Conservation (phyloP, 2,888 invertebrate species). For the Oligia fasciuncula region DNA sequence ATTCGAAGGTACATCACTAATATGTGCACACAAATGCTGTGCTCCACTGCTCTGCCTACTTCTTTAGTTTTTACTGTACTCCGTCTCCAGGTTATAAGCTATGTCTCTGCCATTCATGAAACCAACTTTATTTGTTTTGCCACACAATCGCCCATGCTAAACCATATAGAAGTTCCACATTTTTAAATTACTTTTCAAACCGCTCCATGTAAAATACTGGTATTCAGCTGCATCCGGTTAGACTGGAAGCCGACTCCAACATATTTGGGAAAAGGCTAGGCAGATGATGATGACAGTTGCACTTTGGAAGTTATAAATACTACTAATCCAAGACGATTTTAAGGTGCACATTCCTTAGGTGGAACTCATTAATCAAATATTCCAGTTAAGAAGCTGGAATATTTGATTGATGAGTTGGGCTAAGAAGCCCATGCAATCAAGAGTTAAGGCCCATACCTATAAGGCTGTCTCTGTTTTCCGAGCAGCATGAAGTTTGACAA, state of each 20-base stretch:
- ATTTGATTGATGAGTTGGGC: too few species aligned
- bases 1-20: background rate
- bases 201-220: too few species aligned
- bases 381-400: too few species aligned
- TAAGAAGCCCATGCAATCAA: background rate
- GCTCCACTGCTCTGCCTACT: background rate
- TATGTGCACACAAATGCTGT: background rate
- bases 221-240: too few species aligned
- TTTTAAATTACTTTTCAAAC: too few species aligned
- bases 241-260: too few species aligned
- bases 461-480: background rate
- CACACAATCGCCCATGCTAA: background rate
- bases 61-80: background rate
- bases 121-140: background rate
- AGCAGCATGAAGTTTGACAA: background rate
- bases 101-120: background rate
- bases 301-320: too few species aligned
- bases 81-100: background rate
- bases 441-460: background rate
- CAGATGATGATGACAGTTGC: too few species aligned
- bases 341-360: too few species aligned
- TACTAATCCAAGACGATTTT: background rate
- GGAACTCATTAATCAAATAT: too few species aligned
- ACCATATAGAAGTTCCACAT: background rate
- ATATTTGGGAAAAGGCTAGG: too few species aligned